Evolutionary conservation across 2,113 vertebrate species (phyloP).

Genomic region (Myrmecophaga tridactyla): DNA sequence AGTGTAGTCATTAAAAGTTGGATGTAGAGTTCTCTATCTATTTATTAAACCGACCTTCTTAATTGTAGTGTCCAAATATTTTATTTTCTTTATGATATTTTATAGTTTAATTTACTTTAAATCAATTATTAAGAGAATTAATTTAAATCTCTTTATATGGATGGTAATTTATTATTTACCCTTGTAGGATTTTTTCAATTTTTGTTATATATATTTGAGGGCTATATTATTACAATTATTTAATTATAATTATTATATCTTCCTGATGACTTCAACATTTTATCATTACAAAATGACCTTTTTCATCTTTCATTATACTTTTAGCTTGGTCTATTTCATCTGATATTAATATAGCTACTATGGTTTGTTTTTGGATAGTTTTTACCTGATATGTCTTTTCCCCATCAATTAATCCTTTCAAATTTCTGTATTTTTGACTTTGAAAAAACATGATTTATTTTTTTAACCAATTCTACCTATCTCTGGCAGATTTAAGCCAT

Average conservation of each 20-base stretch:
- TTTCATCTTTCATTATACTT: not conserved
- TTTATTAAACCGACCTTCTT: not conserved
- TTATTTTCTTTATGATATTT: not conserved
- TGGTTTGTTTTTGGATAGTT: not conserved
- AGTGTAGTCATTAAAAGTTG: not conserved
- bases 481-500: not conserved
- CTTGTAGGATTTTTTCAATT: not conserved
- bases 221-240: not conserved
- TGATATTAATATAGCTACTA: not conserved
- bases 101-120: not conserved
- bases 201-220: not conserved
- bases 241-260: not conserved
- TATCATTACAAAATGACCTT: not conserved
- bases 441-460: not conserved
- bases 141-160: not conserved
- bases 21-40: no score
- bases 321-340: not conserved
- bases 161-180: not conserved
- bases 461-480: not conserved
- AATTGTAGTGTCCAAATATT: not conserved
- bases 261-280: not conserved
- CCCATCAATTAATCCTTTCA: not conserved
- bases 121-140: not conserved
- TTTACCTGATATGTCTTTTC: not conserved
- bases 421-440: not conserved